A percentile compares a stretch with the other conserved stretches of the same genome.
Conservation (phyloP, 2,797 vertebrate species). For the Characodon lateralis region DNA sequence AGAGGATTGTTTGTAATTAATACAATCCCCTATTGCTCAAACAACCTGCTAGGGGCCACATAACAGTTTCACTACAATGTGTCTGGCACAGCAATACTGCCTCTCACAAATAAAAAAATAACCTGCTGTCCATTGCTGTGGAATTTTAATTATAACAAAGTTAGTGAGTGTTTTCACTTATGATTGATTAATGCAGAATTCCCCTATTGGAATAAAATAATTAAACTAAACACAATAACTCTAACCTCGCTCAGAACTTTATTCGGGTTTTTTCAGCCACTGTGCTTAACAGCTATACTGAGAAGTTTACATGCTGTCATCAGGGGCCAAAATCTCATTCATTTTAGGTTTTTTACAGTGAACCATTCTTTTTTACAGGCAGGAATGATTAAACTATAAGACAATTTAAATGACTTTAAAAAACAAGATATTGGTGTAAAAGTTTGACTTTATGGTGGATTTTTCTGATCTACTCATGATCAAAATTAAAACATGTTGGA, state of each 20-base stretch:
- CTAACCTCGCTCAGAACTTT: background rate
- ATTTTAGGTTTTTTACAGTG: background rate
- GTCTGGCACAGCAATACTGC: background rate
- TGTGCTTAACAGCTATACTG: background rate
- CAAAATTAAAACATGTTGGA: background rate
- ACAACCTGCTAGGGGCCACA: background rate
- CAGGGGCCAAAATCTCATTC: background rate
- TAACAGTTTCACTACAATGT: background rate
- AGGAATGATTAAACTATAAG: background rate
- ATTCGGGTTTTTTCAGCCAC: background rate
- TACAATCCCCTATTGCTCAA: slow-evolving; percentile 2
- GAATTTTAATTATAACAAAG: slow-evolving; percentile 1
- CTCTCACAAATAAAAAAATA: background rate
- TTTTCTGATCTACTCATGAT: background rate
- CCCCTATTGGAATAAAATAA: background rate
- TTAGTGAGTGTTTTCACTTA: background rate
- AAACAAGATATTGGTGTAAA: background rate
- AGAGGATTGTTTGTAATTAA: slow-evolving; percentile 18
- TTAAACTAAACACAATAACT: background rate
- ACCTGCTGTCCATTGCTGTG: background rate
- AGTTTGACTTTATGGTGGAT: background rate
- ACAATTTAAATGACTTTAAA: background rate
- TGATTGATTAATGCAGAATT: slow-evolving; percentile 1
- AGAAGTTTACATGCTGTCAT: background rate
- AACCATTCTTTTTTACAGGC: background rate